Evolutionary conservation across 1,140 invertebrate genomes (phyloP), one percentile per base, ranked within the genome.

Genomic region (Apis cerana): DNA sequence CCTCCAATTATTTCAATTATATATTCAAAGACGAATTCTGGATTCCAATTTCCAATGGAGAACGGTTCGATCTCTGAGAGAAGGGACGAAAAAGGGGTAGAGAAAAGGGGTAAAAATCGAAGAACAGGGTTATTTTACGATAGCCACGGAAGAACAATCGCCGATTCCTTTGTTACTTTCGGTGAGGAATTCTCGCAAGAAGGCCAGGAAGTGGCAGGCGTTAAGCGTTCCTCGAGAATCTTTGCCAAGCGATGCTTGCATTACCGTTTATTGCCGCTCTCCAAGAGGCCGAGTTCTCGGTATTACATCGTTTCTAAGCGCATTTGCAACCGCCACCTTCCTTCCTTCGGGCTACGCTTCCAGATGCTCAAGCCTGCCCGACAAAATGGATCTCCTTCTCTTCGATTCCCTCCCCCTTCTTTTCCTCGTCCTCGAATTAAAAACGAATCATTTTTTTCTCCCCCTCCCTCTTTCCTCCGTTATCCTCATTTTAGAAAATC

Each of bases 241-340:
- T 80, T 86, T 71, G 69, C 83, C 79, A 82, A 80, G 76, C 85
- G 86, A 86, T 90, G 86, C 89, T 90, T 85, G 89, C 80, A 83
- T 87, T 87, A 81, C 68, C 33, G 89, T 90, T 90, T 90, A 90
- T 89, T 89, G 80, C 89, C 68, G 71, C 80, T 82, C 71, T 82
- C 71, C 70, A 70, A 17, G 77, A 78, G 80, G 21, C 69, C 78
- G 65, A 75, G 84, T 90, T 89, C 87, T 78, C 75, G 77, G 89
- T 89, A 90, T 85, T 52, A 77, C 83, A 58, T 76, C 79, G 81
- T 89, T 84, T 88, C 85, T 90, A 88, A 89, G 80, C 85, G 88
- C 75, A 90, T 90, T 90, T 85, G 87, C 89, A 88, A 88, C 80
- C 74, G 74, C 68, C 80, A n/a, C n/a, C 82, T 82, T 64, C 70